Evolutionary conservation across 2,797 vertebrate species (phyloP), one percentile per base, ranked within the genome.

Genomic region (Dromococcyx pavoninus): DNA sequence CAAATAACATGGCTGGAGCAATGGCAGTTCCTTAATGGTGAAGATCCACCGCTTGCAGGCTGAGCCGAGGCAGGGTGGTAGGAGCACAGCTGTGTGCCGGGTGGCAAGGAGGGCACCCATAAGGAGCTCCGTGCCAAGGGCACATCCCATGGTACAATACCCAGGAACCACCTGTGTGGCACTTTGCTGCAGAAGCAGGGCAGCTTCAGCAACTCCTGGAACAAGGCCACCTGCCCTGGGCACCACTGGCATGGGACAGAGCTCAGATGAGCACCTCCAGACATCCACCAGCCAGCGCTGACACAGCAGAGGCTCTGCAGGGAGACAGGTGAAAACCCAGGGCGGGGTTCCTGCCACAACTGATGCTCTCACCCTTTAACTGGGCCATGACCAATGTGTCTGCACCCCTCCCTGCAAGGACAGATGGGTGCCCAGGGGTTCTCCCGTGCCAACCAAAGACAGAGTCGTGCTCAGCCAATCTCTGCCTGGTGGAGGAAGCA

Each of bases 341-440:
- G 5, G 16, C 48, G 46, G 17, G 9, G 27, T 39, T 43, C 44
- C 48, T 74, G 21, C 33, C 50, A 11, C 15, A 1, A 5, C 8
- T 23, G 6, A 48, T 16, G 30, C 27, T 37, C 19, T 54, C 35
- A 17, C 2, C 18, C 13, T 35, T 66, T 12, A 32, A n/a, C 23
- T 4, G 2, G 19, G 37, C 41, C 48, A 15, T 0, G 1, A 35
- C 53, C 24, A 16, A 19, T 0, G 1, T 5, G 5, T 8, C 57
- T 48, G 30, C 66, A 64, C 24, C 57, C n/a, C 12, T 5, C 16
- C 57, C 58, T 48, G 23, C 11, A 13, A 28, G 61, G 65, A 66
- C n/a, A 64, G 79, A 32, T 0, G 0, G 50, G 8, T 3, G 3
- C 13, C 44, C n/a, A 1, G 1, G 35, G 5, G 13, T 48, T 44